Conservation (phyloP, 2,113 vertebrate genomes). For the Coturnix japonica region DNA sequence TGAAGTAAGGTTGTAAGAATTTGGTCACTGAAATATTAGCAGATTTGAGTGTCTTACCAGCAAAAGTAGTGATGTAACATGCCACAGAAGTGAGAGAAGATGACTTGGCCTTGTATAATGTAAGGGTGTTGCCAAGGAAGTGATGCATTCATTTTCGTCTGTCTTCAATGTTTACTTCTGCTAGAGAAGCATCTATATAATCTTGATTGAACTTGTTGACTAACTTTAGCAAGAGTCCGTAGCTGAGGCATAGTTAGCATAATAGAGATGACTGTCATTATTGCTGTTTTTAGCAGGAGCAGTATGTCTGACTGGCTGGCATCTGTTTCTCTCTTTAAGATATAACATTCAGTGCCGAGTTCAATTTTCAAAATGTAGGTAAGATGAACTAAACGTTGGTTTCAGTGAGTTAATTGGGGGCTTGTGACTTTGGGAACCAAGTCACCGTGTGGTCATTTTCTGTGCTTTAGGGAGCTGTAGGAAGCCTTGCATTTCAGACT, state of each 20-base stretch:
- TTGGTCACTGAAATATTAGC: background rate
- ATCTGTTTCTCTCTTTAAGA: conserved; percentile 85
- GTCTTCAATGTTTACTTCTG: conserved; percentile 76
- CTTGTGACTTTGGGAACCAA: background rate
- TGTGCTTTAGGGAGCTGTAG: conserved; percentile 9
- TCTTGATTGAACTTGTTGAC: conserved; percentile 82
- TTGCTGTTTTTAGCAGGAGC: conserved; percentile 95
- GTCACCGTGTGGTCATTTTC: background rate
- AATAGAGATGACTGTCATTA: conserved; percentile 86
- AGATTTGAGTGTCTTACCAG: background rate
- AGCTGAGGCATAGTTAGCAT: conserved; percentile 91
- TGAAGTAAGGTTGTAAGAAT: background rate
- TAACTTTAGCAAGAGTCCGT: conserved; percentile 92
- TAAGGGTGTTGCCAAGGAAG: conserved; percentile 34
- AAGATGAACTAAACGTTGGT: conserved; percentile 58
- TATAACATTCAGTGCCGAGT: conserved; percentile 72
- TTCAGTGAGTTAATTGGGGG: conserved; percentile 54
- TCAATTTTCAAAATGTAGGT: conserved; percentile 80
- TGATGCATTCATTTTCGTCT: conserved; percentile 54
- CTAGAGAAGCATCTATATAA: conserved; percentile 72
- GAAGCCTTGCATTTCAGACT: conserved; percentile 37
- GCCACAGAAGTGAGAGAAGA: background rate
- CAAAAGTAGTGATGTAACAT: background rate
- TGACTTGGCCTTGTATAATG: conserved; percentile 13
- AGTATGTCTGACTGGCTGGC: conserved; percentile 82